Percentiles rank a stretch among this genome's conserved stretches.
phyloP scores from a whole-genome alignment of 2,888 invertebrate species.

The Elegia similella region DNA sequence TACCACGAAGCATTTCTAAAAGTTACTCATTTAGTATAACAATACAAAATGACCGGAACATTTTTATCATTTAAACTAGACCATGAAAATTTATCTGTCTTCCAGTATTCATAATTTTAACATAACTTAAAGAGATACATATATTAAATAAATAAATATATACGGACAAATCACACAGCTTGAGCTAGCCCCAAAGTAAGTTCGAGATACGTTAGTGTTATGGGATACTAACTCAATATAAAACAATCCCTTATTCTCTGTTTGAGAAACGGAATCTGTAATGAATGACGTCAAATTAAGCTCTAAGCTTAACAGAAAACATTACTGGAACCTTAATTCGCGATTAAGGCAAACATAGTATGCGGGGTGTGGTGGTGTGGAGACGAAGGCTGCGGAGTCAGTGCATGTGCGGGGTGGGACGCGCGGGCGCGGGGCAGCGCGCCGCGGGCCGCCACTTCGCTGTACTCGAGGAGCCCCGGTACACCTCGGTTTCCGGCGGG shows the following conservation, averaged over 20 bases:
- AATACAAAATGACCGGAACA: too few relatives aligned
- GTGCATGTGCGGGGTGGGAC: conserved; percentile 65
- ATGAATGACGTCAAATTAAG: conserved; percentile 75
- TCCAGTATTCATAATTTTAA: conserved; percentile 22
- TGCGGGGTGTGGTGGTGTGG: conserved; percentile 77
- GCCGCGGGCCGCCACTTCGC: conserved; percentile 78
- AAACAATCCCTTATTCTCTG: conserved; percentile 38
- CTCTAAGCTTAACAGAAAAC: conserved; percentile 75
- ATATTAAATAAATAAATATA: too few relatives aligned
- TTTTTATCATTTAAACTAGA: too few relatives aligned
- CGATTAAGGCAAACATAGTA: conserved; percentile 80
- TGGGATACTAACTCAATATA: conserved; percentile 30
- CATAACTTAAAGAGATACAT: conserved; percentile 22
- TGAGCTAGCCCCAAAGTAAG: too few relatives aligned
- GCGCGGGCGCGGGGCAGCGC: conserved; percentile 57
- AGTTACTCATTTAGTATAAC: too few relatives aligned
- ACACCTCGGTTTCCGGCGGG: conserved; percentile 80
- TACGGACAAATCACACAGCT: too few relatives aligned
- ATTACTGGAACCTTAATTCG: conserved; percentile 78
- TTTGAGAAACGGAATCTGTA: conserved; percentile 53
- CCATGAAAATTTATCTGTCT: background rate
- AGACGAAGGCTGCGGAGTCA: conserved; percentile 72
- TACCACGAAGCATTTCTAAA: too few relatives aligned
- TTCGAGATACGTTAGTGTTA: too few relatives aligned
- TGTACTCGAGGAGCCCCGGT: conserved; percentile 79